A percentile compares a stretch with the other conserved stretches of the same genome.
phyloP scores from a whole-genome alignment of 1,140 invertebrate species.

The Drosophila serrata region DNA sequence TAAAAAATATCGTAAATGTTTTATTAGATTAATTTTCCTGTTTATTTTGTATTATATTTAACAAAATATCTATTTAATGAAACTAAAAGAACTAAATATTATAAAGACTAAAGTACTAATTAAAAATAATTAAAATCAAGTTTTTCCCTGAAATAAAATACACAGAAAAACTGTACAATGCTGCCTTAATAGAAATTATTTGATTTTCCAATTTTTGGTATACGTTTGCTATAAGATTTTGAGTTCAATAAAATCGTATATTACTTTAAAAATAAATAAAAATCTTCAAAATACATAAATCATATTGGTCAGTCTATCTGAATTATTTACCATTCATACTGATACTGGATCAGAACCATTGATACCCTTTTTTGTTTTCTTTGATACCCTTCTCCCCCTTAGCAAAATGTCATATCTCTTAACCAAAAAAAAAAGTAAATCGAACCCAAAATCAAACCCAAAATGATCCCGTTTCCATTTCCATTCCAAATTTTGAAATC shows the following conservation, averaged over 20 bases:
- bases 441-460: not conserved
- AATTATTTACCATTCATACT: not conserved
- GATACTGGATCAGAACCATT: not conserved
- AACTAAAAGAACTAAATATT: too few species aligned
- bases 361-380: not conserved
- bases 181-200: not conserved
- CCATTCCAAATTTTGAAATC: not conserved
- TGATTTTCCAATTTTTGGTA: not conserved
- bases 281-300: not conserved
- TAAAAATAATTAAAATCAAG: too few species aligned
- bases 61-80: too few species aligned
- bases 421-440: too few species aligned
- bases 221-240: not conserved
- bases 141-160: too few species aligned
- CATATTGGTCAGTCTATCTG: not conserved
- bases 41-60: too few species aligned
- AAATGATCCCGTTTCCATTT: slow-evolving; percentile 1
- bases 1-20: too few species aligned
- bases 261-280: not conserved
- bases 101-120: too few species aligned
- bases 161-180: not conserved
- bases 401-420: slow-evolving; percentile 24
- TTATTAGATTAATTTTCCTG: too few species aligned
- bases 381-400: slow-evolving; percentile 9
- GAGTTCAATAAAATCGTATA: not conserved